phyloP scores from a whole-genome alignment of 2,888 invertebrate species.

The Polietes domitor region DNA sequence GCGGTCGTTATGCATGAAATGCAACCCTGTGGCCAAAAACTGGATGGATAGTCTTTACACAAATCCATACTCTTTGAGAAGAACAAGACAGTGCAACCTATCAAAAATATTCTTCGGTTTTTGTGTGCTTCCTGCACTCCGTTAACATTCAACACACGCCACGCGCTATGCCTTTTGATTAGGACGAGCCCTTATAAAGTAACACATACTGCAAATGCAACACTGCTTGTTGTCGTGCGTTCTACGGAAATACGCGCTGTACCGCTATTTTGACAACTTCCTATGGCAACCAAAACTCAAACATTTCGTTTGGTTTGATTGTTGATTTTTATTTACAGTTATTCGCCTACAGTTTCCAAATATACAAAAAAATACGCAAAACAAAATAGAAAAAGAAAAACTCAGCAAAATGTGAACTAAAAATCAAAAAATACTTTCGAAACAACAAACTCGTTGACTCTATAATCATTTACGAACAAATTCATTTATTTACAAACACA shows the following conservation, averaged over 20 bases:
- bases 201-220: too few species aligned
- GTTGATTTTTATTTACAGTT: slow-evolving; percentile 61
- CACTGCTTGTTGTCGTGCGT: not conserved
- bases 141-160: too few species aligned
- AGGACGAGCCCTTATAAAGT: too few species aligned
- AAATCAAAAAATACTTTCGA: slow-evolving; percentile 21
- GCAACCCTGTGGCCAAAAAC: too few species aligned
- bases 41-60: too few species aligned
- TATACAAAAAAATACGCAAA: slow-evolving; percentile 8
- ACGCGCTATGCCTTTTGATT: too few species aligned
- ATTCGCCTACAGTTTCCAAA: slow-evolving; percentile 69
- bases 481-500: not conserved
- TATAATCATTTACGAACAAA: not conserved
- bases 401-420: slow-evolving; percentile 49
- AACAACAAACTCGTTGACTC: slow-evolving; percentile 14
- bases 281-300: slow-evolving; percentile 72
- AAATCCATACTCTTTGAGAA: too few species aligned
- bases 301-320: slow-evolving; percentile 61
- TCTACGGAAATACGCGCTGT: not conserved
- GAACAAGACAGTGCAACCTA: too few species aligned
- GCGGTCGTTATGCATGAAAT: too few species aligned
- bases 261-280: slow-evolving; percentile 64
- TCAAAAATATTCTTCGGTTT: too few species aligned
- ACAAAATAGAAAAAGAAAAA: slow-evolving; percentile 59
- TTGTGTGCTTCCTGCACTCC: too few species aligned